Evolutionary conservation across 2,797 vertebrate genomes (phyloP).

Genomic region (Arrhamphus sclerolepis): DNA sequence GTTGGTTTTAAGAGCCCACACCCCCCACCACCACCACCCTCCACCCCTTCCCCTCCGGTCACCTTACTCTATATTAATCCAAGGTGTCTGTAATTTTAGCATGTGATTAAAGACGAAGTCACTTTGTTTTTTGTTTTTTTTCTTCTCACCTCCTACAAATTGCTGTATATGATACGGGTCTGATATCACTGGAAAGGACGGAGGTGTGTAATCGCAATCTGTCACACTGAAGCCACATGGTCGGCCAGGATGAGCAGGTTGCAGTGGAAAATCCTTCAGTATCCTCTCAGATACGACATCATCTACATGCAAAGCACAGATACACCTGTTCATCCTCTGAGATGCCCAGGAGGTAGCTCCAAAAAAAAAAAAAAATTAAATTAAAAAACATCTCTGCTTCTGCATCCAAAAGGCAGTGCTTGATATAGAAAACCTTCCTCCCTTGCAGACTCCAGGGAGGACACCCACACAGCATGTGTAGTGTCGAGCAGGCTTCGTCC

Average conservation of each 20-base stretch:
- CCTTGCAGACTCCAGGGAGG: slow-evolving; percentile 49
- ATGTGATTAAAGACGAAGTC: slow-evolving; percentile 15
- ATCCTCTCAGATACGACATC: slow-evolving; percentile 10
- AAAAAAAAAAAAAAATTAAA: slow-evolving; percentile 23
- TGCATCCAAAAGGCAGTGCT: slow-evolving; percentile 32
- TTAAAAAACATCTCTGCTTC: slow-evolving; percentile 27
- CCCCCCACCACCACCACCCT: no score
- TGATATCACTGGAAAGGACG: slow-evolving; percentile 58
- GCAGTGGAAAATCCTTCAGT: slow-evolving; percentile 4
- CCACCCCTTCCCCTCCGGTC: background rate
- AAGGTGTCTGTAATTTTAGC: slow-evolving; percentile 52
- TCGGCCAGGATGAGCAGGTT: slow-evolving; percentile 33
- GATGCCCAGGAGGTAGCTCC: slow-evolving; percentile 26
- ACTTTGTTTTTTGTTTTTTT: slow-evolving; percentile 20
- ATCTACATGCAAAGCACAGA: slow-evolving; percentile 25
- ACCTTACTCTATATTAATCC: slow-evolving; percentile 26
- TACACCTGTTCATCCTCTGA: slow-evolving; percentile 10
- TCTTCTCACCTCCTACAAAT: slow-evolving; percentile 28
- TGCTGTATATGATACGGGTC: slow-evolving; percentile 32
- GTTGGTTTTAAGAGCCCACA: no score
- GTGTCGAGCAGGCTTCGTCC: slow-evolving; percentile 58
- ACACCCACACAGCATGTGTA: slow-evolving; percentile 77
- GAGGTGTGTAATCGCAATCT: slow-evolving; percentile 69
- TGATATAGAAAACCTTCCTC: slow-evolving; percentile 37
- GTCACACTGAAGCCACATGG: slow-evolving; percentile 51